Conservation (phyloP, 1,140 invertebrate species). For the Steinernema khuongi region DNA sequence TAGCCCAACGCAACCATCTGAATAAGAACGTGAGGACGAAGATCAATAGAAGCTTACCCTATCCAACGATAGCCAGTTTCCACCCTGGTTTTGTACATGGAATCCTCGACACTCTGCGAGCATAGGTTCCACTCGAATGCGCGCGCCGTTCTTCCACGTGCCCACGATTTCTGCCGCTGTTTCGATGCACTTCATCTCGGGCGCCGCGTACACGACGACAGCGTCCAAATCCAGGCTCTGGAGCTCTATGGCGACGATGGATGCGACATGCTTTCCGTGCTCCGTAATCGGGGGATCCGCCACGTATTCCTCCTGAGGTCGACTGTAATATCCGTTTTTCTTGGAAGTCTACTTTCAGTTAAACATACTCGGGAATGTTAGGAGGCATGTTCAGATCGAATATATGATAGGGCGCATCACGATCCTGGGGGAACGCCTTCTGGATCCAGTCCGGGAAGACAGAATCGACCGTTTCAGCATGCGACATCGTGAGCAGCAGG, state of each 20-base stretch:
- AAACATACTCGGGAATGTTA: not conserved
- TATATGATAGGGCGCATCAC: not conserved
- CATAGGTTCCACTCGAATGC: not conserved
- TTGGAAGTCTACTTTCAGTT: not conserved
- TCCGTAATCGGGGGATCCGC: not conserved
- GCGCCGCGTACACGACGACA: not conserved
- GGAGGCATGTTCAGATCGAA: not conserved
- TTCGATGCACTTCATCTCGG: not conserved
- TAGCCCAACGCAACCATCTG: not conserved
- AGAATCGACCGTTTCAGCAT: not conserved
- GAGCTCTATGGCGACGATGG: not conserved
- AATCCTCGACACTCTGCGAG: not conserved
- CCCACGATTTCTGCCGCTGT: not conserved
- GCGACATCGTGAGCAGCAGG: not conserved
- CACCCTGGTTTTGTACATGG: not conserved
- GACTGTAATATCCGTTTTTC: no score
- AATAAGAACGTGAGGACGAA: not conserved
- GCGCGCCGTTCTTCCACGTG: not conserved
- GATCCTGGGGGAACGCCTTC: not conserved
- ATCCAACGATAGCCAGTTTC: not conserved
- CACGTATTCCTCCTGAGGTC: not conserved
- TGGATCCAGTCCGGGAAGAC: not conserved
- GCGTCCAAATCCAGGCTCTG: not conserved
- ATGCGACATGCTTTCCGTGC: not conserved
- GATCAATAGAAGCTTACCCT: not conserved